Evolutionary conservation across 2,797 vertebrate genomes (phyloP).

Genomic region (Crenuchus spilurus): DNA sequence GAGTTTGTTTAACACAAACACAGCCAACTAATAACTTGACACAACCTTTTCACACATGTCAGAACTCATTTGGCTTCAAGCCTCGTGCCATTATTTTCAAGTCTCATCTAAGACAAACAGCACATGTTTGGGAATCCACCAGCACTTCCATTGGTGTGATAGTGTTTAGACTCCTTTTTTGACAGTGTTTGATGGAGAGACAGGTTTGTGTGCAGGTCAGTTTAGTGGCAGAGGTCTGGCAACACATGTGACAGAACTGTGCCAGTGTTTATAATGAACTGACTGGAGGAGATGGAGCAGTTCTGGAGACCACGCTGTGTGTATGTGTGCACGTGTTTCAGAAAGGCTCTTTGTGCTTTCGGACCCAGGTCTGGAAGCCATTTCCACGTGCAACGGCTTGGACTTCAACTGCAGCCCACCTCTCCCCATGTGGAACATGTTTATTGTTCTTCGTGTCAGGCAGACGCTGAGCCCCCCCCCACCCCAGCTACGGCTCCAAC

Average conservation of each 20-base stretch:
- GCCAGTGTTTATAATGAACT: constrained; percentile 43
- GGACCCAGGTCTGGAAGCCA: constrained; percentile 63
- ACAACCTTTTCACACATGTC: constrained; percentile 52
- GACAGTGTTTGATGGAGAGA: constrained; percentile 26
- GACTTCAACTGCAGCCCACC: constrained; percentile 57
- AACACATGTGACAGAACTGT: constrained; percentile 41
- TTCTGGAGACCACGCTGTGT: constrained; percentile 10
- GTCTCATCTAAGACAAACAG: constrained; percentile 25
- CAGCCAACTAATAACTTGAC: constrained; percentile 58
- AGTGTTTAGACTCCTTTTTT: neutral
- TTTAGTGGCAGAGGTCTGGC: constrained; percentile 36
- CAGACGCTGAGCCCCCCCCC: constrained; percentile 56
- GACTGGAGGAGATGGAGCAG: constrained; percentile 10
- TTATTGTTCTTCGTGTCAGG: constrained; percentile 70
- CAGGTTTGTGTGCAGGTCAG: constrained; percentile 29
- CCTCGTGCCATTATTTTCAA: constrained; percentile 31
- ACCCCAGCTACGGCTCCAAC: neutral
- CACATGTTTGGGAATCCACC: constrained; percentile 4
- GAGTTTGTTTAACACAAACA: constrained; percentile 57
- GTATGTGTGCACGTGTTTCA: constrained; percentile 33
- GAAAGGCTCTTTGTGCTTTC: constrained; percentile 60
- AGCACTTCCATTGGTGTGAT: neutral
- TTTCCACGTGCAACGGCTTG: constrained; percentile 57
- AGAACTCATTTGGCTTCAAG: constrained; percentile 32
- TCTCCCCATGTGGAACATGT: constrained; percentile 66